phyloP scores from a whole-genome alignment of 2,113 vertebrate genomes.

The Aptenodytes patagonicus region DNA sequence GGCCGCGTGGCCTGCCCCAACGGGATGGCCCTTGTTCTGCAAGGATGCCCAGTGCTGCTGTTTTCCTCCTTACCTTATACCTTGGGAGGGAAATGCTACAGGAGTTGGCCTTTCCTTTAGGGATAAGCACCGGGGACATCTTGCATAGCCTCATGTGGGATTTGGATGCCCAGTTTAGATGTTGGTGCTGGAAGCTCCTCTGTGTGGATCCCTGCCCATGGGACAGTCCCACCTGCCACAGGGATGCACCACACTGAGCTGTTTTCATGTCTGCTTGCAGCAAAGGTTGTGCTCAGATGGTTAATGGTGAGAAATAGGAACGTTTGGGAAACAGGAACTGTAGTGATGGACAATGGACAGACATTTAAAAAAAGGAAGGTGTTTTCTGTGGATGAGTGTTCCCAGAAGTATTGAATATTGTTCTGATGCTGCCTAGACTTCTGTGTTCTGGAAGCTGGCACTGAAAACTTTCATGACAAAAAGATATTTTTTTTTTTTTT shows the following conservation, averaged over 20 bases:
- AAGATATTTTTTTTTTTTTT: not conserved
- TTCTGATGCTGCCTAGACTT: not conserved
- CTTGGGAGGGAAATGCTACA: not conserved
- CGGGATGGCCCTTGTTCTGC: not conserved
- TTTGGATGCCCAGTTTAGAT: not conserved
- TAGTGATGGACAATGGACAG: not conserved
- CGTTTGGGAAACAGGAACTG: not conserved
- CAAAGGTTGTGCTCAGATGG: not conserved
- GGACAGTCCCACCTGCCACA: not conserved
- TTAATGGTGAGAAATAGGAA: not conserved
- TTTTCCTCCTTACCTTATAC: not conserved
- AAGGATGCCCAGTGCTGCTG: not conserved
- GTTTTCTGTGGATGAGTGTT: not conserved
- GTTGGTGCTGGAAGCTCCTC: not conserved
- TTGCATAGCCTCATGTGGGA: rapidly evolving
- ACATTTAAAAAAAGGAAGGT: not conserved
- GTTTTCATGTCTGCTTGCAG: rapidly evolving
- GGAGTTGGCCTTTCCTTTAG: not conserved
- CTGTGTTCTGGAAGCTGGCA: not conserved
- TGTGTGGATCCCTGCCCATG: rapidly evolving
- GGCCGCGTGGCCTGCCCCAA: rapidly evolving
- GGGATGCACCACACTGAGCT: not conserved
- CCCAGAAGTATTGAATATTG: not conserved
- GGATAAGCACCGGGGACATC: not conserved
- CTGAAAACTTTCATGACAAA: not conserved